Percentiles rank a stretch among this genome's conserved stretches.
Conservation (phyloP, 1,140 invertebrate species). For the Drosophila lacertosa region DNA sequence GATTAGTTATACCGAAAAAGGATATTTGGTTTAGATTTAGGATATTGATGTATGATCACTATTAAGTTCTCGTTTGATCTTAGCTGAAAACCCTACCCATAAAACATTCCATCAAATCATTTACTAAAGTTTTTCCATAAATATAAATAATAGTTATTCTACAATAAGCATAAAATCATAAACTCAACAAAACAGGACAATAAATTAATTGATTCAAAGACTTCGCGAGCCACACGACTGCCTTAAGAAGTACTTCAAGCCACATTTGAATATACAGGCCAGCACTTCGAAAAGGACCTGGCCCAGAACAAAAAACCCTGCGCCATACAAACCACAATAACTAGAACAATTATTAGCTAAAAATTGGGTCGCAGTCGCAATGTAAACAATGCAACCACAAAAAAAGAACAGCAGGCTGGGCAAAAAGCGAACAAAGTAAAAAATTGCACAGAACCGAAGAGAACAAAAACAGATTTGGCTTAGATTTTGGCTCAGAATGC, state of each 20-base stretch:
- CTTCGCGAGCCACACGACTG: no score
- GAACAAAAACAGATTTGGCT: slow-evolving; percentile 26
- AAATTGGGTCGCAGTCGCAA: slow-evolving; percentile 60
- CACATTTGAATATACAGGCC: neutral
- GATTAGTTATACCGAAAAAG: no score
- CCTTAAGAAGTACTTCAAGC: neutral
- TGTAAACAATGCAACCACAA: slow-evolving; percentile 41
- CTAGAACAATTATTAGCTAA: slow-evolving; percentile 70
- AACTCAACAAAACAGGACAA: no score
- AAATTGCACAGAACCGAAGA: slow-evolving; percentile 54
- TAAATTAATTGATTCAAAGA: no score
- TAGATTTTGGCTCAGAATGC: slow-evolving; percentile 38
- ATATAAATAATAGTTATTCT: no score
- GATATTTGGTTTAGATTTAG: no score
- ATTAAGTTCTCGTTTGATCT: no score
- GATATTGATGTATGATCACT: no score
- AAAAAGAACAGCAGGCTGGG: slow-evolving; percentile 56
- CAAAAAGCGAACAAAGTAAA: slow-evolving; percentile 52
- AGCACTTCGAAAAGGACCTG: neutral
- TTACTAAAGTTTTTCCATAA: no score
- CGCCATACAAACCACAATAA: slow-evolving; percentile 65
- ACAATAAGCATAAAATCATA: no score
- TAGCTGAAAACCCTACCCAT: no score
- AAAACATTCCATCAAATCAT: no score
- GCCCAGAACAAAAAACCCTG: slow-evolving; percentile 16